Base-by-base conservation (phyloP, 2,113 vertebrate genomes). In the Heteronetta atricapilla region DNA sequence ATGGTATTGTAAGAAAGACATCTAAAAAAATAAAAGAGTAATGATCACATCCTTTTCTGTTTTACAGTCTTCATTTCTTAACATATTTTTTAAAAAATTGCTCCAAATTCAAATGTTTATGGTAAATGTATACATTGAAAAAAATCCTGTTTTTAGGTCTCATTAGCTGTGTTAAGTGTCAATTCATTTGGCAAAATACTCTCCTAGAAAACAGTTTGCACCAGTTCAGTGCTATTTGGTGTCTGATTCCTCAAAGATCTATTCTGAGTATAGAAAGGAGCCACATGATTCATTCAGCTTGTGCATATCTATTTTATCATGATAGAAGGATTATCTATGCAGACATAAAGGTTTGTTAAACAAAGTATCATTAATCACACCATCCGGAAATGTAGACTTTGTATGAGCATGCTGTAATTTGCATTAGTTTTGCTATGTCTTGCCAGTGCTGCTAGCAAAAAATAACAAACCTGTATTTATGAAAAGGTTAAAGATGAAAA, bases 311-410 rank as follows among this genome's bases (percentile, higher is more conserved):
- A 72, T 86, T 69, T 87, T 96, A 97, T 92, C 83, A 87, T 19
- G 82, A 75, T 87, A 75, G 50, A 89, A 93, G 60, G 63, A 90
- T 93, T 94, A 93, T 94, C 96, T 89, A 92, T 73, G 90, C 73
- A 92, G 86, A 96, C 86, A 93, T 97, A 96, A 97, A 95, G 93
- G 86, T 94, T 91, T 92, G 90, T 97, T 97, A 95, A 97, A 95
- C 82, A 96, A 97, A 97, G 94, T 97, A 93, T 94, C 94, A 96
- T 97, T 98, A 97, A 97, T 98, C 97, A 96, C 94, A 93, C 96
- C 95, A 95, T 95, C 91, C 91, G 53, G 94, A 97, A 97, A 97
- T 77, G 78, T 96, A 94, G 93, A 91, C 96, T 97, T 93, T 94
- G 82, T 80, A 90, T 89, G 92, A 95, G 89, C 93, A 88, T 78